Percentiles rank a stretch among this genome's conserved stretches.
phyloP scores from a whole-genome alignment of 2,797 vertebrate species.

The Falco berigora region DNA sequence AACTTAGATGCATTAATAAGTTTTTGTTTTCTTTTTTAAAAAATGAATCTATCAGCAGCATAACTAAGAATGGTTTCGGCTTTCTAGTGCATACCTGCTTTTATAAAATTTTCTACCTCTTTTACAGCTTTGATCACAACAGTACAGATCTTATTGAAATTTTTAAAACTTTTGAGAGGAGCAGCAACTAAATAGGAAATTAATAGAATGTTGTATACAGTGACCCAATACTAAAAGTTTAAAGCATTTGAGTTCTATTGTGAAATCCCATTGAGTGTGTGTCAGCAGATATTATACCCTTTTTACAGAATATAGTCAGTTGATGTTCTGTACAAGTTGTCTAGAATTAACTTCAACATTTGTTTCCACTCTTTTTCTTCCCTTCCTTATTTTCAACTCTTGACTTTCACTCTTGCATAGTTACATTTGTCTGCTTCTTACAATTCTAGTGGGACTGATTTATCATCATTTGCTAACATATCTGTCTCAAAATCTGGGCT shows the following conservation, averaged over 20 bases:
- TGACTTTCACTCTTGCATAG: slow-evolving; percentile 78
- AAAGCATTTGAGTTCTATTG: slow-evolving; percentile 5
- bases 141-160: not conserved
- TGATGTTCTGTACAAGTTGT: slow-evolving; percentile 78
- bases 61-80: slow-evolving; percentile 33
- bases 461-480: slow-evolving; percentile 98
- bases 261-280: slow-evolving; percentile 70
- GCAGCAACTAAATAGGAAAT: not conserved
- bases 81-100: not conserved
- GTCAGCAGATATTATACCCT: slow-evolving; percentile 70
- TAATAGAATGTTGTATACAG: not conserved
- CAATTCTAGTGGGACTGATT: slow-evolving; percentile 93
- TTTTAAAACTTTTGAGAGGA: not conserved
- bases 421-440: slow-evolving; percentile 92
- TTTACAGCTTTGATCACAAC: slow-evolving; percentile 9
- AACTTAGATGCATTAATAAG: not conserved
- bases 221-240: slow-evolving; percentile 40
- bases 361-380: slow-evolving; percentile 68
- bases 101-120: not conserved
- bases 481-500: slow-evolving; percentile 91
- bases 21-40: not conserved
- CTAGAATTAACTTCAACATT: slow-evolving; percentile 82
- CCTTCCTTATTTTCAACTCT: slow-evolving; percentile 44
- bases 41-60: not conserved
- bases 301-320: slow-evolving; percentile 64